Evolutionary conservation across 2,888 invertebrate species (phyloP), one percentile per base, ranked within the genome.

Genomic region (Machimus atricapillus): DNA sequence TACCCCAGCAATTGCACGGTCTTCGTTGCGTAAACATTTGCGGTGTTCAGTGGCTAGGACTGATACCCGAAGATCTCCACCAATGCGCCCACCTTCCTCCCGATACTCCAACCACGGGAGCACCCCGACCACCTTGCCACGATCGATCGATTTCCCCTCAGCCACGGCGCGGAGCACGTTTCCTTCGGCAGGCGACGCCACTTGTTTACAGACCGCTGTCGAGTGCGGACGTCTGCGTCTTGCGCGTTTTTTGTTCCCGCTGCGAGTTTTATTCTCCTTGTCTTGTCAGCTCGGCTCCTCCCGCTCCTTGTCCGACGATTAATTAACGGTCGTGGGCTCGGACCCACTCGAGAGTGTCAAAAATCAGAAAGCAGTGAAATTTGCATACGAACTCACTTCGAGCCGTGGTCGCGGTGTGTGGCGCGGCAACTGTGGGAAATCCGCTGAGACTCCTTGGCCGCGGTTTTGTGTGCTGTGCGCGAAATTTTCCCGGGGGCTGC

Each of bases 131-230:
- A 66, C 66, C 66, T 66, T 66, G 27, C 66, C 2, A 2, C 76
- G 76, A 40, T 76, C 76, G 76, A 76, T 76, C 76, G 76, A 76
- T 76, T 76, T 34, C 14, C 66, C 27, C 66, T 66, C 66, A 66
- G 66, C 66, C 66, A 12, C 23, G 23, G 23, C 66, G 12, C 66
- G 66, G 19, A 23, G 27, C 76, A 34, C 37, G 31, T n/a, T 76
- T 40, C 40, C 31, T 34, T 0, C 37, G 37, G 34, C 40, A 37
- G 83, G 23, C 66, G 66, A 23, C 83, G 73, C 73, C 83, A 83
- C 66, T 83, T 83, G 83, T 83, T 83, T 83, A 66, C 83, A 66
- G 73, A 27, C 73, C 5, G 83, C 73, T 66, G 73, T 12, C 40
- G 66, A 73, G 83, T 14, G 40, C 37, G 43, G 83, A 83, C 52